A percentile compares a stretch with the other conserved stretches of the same genome.
These are phyloP conservation scores for Pollenia angustigena DNA, from an alignment of 2,888 invertebrate species.

Conservation along the genomic window DNA sequence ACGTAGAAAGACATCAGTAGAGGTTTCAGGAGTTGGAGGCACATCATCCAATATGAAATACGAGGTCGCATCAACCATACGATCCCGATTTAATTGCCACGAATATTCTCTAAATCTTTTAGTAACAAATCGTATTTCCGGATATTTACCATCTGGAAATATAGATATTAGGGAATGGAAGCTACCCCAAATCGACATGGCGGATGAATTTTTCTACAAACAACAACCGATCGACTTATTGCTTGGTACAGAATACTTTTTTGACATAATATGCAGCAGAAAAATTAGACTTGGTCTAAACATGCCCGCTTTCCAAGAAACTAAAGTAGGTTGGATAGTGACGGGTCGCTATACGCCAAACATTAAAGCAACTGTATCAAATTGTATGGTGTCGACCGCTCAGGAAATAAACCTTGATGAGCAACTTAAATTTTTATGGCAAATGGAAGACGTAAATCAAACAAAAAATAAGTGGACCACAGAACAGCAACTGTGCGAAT, in stretches of 20 bases:
- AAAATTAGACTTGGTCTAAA: constrained; percentile 13
- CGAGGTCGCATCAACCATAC: too few species aligned
- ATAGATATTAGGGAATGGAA: constrained; percentile 20
- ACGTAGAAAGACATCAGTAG: too few species aligned
- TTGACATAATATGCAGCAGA: background rate
- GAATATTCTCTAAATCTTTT: too few species aligned
- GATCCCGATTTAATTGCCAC: too few species aligned
- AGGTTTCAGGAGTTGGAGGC: too few species aligned
- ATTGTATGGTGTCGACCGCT: background rate
- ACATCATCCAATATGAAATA: too few species aligned
- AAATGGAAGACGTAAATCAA: constrained; percentile 24
- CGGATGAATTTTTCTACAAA: too few species aligned
- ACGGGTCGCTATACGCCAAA: constrained; percentile 24
- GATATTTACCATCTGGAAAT: constrained; percentile 13
- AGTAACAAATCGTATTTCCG: too few species aligned
- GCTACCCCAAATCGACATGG: background rate
- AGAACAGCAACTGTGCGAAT: constrained; percentile 32
- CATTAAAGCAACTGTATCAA: background rate
- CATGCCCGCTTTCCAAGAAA: constrained; percentile 32
- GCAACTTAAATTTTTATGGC: constrained; percentile 29
- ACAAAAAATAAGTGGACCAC: constrained; percentile 33
- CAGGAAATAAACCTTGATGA: constrained; percentile 11
- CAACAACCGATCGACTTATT: too few species aligned
- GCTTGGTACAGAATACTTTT: too few species aligned
- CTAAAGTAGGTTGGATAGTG: constrained; percentile 29